phyloP scores from a whole-genome alignment of 1,140 invertebrate species.

The Globodera ellingtonae region DNA sequence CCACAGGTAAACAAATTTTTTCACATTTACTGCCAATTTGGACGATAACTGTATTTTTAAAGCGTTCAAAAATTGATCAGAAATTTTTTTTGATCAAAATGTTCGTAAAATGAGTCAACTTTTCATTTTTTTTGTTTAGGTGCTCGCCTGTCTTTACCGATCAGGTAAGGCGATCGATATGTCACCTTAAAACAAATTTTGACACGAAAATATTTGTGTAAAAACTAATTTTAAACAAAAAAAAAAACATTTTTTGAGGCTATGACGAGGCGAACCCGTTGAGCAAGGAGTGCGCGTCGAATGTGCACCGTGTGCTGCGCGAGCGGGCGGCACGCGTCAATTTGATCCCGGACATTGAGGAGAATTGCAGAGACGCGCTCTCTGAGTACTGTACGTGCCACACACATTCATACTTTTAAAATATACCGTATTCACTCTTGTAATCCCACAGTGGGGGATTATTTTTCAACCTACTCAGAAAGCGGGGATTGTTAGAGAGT shows the following conservation, averaged over 20 bases:
- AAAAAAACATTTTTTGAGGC: conserved; percentile 54
- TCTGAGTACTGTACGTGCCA: conserved; percentile 75
- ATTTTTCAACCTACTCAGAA: too few relatives aligned
- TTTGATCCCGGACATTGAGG: conserved; percentile 88
- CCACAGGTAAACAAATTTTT: conserved; percentile 50
- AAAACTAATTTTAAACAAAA: too few relatives aligned
- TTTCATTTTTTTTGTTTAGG: conserved; percentile 69
- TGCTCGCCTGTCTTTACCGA: conserved; percentile 87
- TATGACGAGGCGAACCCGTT: conserved; percentile 71
- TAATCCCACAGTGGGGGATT: too few relatives aligned
- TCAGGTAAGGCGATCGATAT: conserved; percentile 59
- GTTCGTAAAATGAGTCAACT: too few relatives aligned
- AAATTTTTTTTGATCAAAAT: conserved; percentile 71
- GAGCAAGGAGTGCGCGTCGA: conserved; percentile 70
- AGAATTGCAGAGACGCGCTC: conserved; percentile 82
- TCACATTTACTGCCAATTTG: not conserved
- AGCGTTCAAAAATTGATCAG: conserved; percentile 63
- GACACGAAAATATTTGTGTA: too few relatives aligned
- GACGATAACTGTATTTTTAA: too few relatives aligned
- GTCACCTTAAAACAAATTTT: too few relatives aligned
- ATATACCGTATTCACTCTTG: too few relatives aligned
- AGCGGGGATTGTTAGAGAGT: too few relatives aligned
- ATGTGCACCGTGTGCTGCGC: conserved; percentile 86
- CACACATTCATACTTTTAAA: too few relatives aligned
- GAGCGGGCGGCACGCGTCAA: conserved; percentile 87